Evolutionary conservation across 2,888 invertebrate species (phyloP).

Genomic region (Odontothrips loti): DNA sequence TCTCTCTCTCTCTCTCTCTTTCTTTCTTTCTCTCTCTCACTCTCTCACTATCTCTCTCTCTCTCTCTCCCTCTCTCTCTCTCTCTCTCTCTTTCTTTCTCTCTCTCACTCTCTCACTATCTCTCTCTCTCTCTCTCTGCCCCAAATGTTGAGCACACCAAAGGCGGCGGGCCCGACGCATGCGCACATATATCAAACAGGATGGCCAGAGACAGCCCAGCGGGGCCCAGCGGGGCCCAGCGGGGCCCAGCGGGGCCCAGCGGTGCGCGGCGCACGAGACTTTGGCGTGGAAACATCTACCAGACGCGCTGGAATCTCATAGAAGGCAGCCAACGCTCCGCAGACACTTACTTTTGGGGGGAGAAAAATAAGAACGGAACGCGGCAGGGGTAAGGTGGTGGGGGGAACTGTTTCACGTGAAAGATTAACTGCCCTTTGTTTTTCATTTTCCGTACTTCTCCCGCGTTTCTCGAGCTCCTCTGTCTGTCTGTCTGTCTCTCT

Average conservation of each 20-base stretch:
- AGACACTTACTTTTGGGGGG: neutral
- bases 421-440: conserved; percentile 20
- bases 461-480: neutral
- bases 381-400: neutral
- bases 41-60: no score
- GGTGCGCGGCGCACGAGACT: neutral
- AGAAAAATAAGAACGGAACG: neutral
- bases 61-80: no score
- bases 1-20: no score
- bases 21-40: no score
- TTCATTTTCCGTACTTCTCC: neutral
- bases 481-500: neutral
- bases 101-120: no score
- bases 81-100: no score
- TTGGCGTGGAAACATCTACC: conserved; percentile 8
- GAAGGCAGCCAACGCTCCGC: neutral
- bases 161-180: neutral
- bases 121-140: no score
- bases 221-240: neutral
- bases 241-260: neutral
- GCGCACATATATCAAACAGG: conserved; percentile 12
- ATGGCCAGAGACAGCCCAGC: neutral
- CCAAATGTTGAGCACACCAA: no score
- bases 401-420: conserved; percentile 9
- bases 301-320: conserved; percentile 17